Base-by-base conservation (phyloP, 2,113 vertebrate species). In the Plectropomus leopardus region DNA sequence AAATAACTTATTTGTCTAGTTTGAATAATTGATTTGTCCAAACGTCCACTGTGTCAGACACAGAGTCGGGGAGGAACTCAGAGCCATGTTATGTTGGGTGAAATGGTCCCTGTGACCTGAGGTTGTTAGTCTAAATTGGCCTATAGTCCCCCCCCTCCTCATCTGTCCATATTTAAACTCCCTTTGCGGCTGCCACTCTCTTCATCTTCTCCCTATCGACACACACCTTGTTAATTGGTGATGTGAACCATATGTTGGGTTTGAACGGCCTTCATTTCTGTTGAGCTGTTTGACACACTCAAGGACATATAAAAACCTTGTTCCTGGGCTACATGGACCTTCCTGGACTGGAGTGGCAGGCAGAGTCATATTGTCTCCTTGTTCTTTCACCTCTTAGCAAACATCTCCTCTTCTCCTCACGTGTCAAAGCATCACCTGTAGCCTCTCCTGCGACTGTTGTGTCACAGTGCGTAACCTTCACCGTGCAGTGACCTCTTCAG, bases 391-490 rank as follows among this genome's bases (percentile, higher is more conserved):
- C 32, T 67, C 36, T 66, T 55, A 68, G 61, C 72, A 32, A 61
- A 32, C 24, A 36, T 72, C 57, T 77, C 23, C 28, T 72, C 73
- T 54, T 70, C 28, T 60, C 55, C 40, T 32, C 30, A 68, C 61
- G 36, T 42, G 42, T 85, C 70, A 86, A 66, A 80, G 75, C 63
- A 68, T 67, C 75, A 51, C 57, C 47, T 53, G 10, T 2, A 57
- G 44, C 48, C 24, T 55, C 5, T n/a, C 30, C 30, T 68, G 15
- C 60, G n/a, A 11, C 76, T 69, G 47, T 88, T 0, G 21, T 85
- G 87, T 93, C 88, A 90, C 84, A 91, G 90, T 91, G 85, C 85
- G 93, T 94, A 89, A 70, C 69, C 47, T 44, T 83, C 76, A 94
- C 92, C 86, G 88, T 85, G 80, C 88, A 79, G 77, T 85, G 60